phyloP scores from a whole-genome alignment of 2,113 vertebrate species.

The Larimichthys crocea region DNA sequence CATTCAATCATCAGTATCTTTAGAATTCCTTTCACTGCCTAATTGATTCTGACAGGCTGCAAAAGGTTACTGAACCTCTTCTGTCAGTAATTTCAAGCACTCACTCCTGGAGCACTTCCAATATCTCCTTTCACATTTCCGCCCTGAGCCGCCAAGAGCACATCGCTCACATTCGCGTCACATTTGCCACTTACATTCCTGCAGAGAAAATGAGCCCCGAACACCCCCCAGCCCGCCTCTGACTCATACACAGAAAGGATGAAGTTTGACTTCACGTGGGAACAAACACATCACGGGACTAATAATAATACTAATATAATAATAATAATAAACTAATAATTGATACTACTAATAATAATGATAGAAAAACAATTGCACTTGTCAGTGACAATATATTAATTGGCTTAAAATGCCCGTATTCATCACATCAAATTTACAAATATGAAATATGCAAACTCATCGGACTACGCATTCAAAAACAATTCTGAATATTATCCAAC shows the following conservation, averaged over 20 bases:
- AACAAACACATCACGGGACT: constrained; percentile 17
- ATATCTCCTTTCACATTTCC: constrained; percentile 76
- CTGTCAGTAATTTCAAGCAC: constrained; percentile 81
- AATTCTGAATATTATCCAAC: background rate
- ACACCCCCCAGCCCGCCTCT: constrained; percentile 16
- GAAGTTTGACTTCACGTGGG: constrained; percentile 56
- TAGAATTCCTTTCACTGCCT: constrained; percentile 73
- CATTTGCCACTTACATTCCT: constrained; percentile 74
- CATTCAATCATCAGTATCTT: constrained; percentile 75
- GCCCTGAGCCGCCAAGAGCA: constrained; percentile 71
- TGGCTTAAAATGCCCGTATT: constrained; percentile 11
- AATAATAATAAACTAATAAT: background rate
- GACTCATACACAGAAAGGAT: constrained; percentile 5
- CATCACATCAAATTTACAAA: constrained; percentile 21
- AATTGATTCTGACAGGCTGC: constrained; percentile 80
- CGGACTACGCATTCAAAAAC: background rate
- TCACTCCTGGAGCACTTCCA: constrained; percentile 76
- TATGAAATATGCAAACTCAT: background rate
- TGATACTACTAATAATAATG: background rate
- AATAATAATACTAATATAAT: background rate
- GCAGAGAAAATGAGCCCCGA: constrained; percentile 61
- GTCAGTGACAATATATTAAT: constrained; percentile 33
- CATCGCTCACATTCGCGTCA: constrained; percentile 66
- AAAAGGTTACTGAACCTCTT: constrained; percentile 81
- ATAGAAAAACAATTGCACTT: background rate